Base-by-base conservation (phyloP, 2,888 invertebrate species). In the Phalera bucephala region DNA sequence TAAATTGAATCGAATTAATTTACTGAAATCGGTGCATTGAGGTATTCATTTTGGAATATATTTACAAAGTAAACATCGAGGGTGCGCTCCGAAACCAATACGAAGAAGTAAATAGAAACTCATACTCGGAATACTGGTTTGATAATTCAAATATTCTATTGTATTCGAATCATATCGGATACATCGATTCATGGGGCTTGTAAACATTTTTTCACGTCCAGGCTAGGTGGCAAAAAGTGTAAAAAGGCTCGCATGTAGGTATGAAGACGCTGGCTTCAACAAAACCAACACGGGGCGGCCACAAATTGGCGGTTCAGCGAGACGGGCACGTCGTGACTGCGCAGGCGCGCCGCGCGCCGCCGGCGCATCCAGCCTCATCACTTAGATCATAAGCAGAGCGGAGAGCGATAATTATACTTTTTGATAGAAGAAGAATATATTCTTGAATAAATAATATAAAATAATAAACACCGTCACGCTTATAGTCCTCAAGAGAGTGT, bases 201-300 rank as follows among this genome's bases (percentile, higher is more conserved):
- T 65, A 54, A 57, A 56, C 52, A 68, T 68, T 64, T 70, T 69
- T 68, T 62, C 65, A 64, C 64, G 64, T 66, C 36, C 54, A 50
- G 48, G 41, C 44, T 52, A 53, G 46, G 59, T 64, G 63, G 74
- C 66, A 82, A 82, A 81, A 80, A 81, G 76, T 62, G 70, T 77
- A 85, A 84, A 83, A 80, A 76, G 66, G 45, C 39, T 61, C 55
- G 52, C 63, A 68, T 69, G 64, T 72, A 74, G 77, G 80, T 84
- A 85, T 85, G 86, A 85, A 85, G 85, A 81, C 64, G 80, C 76
- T 81, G 77, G 79, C 67, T 82, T 86, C 80, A 84, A 85, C 84
- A 87, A 89, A 89, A 88, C 88, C 88, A 89, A 88, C 88, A 87
- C 73, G 79, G 82, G 81, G 78, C 79, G 74, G 82, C 83, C 82